Conservation (phyloP, 37 sponge, comb jelly and placozoan genomes). For the Spongilla lacustris region DNA sequence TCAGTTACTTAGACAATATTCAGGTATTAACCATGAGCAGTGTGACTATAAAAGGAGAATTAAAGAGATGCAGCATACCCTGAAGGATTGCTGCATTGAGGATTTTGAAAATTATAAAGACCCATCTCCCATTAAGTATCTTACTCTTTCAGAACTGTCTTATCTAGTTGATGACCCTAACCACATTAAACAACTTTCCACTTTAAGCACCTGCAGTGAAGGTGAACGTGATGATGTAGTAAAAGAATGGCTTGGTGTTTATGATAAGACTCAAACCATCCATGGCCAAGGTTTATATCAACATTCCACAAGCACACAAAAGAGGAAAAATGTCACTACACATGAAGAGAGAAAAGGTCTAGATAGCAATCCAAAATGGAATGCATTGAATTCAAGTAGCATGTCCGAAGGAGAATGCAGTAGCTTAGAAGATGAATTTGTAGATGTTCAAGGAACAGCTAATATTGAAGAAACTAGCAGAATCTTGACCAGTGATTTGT, state of each 20-base stretch:
- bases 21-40: not conserved
- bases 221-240: not conserved
- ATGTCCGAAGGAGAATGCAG: no score
- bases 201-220: not conserved
- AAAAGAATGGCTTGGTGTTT: no score
- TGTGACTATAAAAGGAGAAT: not conserved
- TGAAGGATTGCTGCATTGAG: not conserved
- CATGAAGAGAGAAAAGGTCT: no score
- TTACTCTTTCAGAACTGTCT: not conserved
- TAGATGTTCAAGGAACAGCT: slow-evolving; percentile 59
- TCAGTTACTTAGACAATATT: slow-evolving; percentile 2
- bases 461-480: slow-evolving; percentile 37
- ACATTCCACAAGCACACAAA: no score
- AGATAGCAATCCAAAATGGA: no score
- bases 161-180: not conserved
- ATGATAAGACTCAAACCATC: no score
- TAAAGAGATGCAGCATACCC: not conserved
- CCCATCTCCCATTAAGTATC: not conserved
- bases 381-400: no score
- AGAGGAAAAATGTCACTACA: no score
- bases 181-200: not conserved
- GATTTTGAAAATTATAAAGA: not conserved
- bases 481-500: no score
- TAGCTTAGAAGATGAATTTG: not conserved
- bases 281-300: no score